Evolutionary conservation across 2,797 vertebrate species (phyloP).

Genomic region (Platalea minor): DNA sequence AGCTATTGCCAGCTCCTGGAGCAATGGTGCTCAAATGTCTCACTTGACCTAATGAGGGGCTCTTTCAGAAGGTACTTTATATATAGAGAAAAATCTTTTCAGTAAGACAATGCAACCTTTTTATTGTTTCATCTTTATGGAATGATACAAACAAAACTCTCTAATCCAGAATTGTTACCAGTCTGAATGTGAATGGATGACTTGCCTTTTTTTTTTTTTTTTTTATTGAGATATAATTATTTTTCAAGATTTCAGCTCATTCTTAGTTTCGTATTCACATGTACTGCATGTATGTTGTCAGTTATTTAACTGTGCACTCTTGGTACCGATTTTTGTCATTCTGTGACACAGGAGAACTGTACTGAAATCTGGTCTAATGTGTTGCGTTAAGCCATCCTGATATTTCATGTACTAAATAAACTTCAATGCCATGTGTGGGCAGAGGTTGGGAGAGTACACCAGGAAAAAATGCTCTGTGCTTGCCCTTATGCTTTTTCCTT

Average conservation of each 20-base stretch:
- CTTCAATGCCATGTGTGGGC: background rate
- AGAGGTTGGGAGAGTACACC: background rate
- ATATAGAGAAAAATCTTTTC: background rate
- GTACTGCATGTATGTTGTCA: background rate
- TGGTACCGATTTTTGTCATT: background rate
- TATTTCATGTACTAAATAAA: background rate
- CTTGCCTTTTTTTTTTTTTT: background rate
- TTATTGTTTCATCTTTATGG: background rate
- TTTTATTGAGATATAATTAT: background rate
- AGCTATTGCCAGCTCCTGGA: background rate
- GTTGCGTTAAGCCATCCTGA: background rate
- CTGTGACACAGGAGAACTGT: background rate
- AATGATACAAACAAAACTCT: background rate
- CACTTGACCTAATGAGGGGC: background rate
- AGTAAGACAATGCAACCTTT: background rate
- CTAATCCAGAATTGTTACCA: background rate
- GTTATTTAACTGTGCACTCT: background rate
- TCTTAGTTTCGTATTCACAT: background rate
- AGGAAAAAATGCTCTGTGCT: background rate
- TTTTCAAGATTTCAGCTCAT: background rate
- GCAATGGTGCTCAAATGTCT: background rate
- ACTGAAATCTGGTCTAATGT: background rate
- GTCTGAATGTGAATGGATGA: background rate
- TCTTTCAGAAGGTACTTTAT: background rate
- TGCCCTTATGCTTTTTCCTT: background rate